These are phyloP conservation scores for Ophion obscuratus DNA, from an alignment of 2,888 invertebrate species.

Conservation along the genomic window DNA sequence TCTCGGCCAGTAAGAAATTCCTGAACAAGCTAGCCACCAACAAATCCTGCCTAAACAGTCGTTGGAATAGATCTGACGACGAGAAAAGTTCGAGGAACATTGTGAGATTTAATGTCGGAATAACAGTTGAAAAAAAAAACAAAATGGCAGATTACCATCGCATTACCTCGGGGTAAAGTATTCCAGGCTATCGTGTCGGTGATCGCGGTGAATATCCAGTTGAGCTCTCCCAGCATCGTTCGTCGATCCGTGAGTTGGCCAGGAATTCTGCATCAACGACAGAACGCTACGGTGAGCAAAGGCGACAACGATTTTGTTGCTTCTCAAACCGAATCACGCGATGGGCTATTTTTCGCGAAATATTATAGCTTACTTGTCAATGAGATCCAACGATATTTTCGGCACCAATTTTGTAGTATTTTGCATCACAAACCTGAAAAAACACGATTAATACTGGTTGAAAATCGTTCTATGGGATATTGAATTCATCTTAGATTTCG, in stretches of 20 bases:
- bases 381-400: slow-evolving; percentile 92
- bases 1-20: slow-evolving; percentile 97
- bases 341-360: neutral
- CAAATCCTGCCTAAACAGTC: slow-evolving; percentile 97
- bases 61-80: slow-evolving; percentile 94
- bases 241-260: slow-evolving; percentile 97
- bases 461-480: neutral
- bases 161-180: slow-evolving; percentile 92
- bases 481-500: neutral
- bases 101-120: neutral
- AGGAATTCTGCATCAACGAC: slow-evolving; percentile 89
- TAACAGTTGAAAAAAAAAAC: neutral
- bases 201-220: slow-evolving; percentile 99
- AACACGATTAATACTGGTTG: neutral
- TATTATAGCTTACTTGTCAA: slow-evolving; percentile 91
- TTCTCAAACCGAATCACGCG: neutral
- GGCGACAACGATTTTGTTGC: slow-evolving; percentile 23
- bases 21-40: slow-evolving; percentile 99
- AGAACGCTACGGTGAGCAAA: slow-evolving; percentile 37
- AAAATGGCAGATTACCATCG: neutral
- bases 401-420: slow-evolving; percentile 93
- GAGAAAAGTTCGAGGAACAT: slow-evolving; percentile 18
- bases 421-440: slow-evolving; percentile 91
- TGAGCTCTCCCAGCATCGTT: slow-evolving; percentile 99
- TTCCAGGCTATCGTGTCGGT: slow-evolving; percentile 99